phyloP scores from a whole-genome alignment of 2,113 vertebrate species.

The Nothoprocta perdicaria region DNA sequence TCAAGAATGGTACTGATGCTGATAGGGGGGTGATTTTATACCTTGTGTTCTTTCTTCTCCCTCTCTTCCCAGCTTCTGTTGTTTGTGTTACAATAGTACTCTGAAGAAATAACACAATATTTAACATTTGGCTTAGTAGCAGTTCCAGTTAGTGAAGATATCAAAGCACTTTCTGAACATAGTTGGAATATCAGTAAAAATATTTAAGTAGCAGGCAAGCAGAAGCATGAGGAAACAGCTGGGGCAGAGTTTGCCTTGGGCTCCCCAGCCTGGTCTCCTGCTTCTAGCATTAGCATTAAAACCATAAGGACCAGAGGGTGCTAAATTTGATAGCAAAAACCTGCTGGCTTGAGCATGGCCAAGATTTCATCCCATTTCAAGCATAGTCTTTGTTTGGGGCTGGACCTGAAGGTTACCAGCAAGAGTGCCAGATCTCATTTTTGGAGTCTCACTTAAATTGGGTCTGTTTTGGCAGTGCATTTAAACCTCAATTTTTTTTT shows the following conservation, averaged over 20 bases:
- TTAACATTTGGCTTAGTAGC: conserved; percentile 32
- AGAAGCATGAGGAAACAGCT: fast-evolving
- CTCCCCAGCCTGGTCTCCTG: background rate
- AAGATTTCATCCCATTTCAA: background rate
- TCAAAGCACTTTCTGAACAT: conserved; percentile 18
- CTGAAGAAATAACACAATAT: background rate
- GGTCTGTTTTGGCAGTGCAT: background rate
- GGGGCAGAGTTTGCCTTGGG: background rate
- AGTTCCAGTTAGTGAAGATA: conserved; percentile 8
- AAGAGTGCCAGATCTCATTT: background rate
- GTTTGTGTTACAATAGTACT: background rate
- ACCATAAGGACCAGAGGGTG: background rate
- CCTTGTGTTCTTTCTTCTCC: conserved; percentile 1
- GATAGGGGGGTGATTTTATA: background rate
- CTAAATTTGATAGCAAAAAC: background rate
- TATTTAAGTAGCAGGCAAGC: fast-evolving
- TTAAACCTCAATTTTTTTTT: conserved; percentile 17
- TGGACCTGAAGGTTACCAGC: background rate
- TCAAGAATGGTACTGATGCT: background rate
- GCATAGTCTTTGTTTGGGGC: background rate
- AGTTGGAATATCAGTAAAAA: background rate
- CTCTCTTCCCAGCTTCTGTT: background rate
- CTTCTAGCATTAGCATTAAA: background rate
- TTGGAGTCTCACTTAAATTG: background rate
- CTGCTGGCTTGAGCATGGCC: background rate